Conservation (phyloP, 1,140 invertebrate species). For the Andrena cerasifolii region DNA sequence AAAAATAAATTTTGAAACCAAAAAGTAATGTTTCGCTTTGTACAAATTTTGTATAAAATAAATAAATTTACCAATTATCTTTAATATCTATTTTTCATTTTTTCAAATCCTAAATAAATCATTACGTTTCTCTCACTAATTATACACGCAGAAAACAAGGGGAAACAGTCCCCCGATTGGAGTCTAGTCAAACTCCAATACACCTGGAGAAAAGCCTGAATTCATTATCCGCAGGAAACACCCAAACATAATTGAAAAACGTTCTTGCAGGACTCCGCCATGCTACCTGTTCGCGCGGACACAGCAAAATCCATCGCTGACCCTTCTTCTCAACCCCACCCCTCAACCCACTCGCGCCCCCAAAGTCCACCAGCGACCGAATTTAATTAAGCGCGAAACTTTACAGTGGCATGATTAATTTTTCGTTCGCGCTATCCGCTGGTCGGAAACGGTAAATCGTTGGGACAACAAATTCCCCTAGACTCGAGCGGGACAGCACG, state of each 20-base stretch:
- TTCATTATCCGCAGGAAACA: constrained; percentile 36
- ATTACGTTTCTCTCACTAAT: too few relatives aligned
- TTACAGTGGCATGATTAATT: constrained; percentile 39
- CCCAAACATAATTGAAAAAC: constrained; percentile 33
- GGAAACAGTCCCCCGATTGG: too few relatives aligned
- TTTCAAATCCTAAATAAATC: too few relatives aligned
- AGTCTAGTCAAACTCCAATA: too few relatives aligned
- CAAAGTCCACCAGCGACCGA: neutral
- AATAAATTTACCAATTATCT: too few relatives aligned
- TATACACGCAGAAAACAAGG: too few relatives aligned
- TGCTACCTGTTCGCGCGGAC: constrained; percentile 10
- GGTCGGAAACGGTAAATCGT: neutral
- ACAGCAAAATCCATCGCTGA: constrained; percentile 30
- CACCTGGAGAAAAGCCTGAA: too few relatives aligned
- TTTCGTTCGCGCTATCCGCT: constrained; percentile 9
- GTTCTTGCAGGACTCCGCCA: neutral
- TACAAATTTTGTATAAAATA: too few relatives aligned
- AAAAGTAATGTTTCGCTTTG: too few relatives aligned
- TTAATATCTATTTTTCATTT: too few relatives aligned
- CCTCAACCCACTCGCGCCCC: neutral
- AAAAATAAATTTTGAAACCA: too few relatives aligned
- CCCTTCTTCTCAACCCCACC: neutral
- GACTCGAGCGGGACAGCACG: neutral
- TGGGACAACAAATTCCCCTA: neutral
- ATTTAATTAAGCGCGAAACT: constrained; percentile 63